Evolutionary conservation across 2,797 vertebrate species (phyloP).

Genomic region (Columba guinea): DNA sequence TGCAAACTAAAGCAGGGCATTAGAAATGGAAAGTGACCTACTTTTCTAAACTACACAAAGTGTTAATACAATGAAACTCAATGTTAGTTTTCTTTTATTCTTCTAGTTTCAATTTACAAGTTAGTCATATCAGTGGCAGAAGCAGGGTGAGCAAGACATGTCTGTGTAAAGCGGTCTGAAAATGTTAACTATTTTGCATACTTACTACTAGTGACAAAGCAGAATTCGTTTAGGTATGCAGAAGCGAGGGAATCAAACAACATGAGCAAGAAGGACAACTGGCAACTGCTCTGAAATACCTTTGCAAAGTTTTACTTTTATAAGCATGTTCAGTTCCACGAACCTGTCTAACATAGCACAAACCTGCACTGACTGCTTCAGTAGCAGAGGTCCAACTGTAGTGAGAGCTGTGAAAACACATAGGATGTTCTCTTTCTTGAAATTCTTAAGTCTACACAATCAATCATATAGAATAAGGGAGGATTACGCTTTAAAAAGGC

Average conservation of each 20-base stretch:
- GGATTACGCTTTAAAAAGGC: neutral
- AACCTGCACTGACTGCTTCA: neutral
- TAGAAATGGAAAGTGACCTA: constrained; percentile 40
- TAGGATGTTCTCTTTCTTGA: neutral
- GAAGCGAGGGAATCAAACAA: neutral
- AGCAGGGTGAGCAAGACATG: neutral
- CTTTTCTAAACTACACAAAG: neutral
- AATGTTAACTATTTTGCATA: neutral
- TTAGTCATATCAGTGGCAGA: neutral
- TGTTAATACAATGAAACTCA: constrained; percentile 13
- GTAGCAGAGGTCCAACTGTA: neutral
- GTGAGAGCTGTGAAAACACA: neutral
- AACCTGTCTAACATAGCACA: neutral
- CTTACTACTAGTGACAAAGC: neutral
- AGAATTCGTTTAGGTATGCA: neutral
- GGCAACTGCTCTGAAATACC: neutral
- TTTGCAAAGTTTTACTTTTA: neutral
- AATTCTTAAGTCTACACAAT: neutral
- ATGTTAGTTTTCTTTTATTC: neutral
- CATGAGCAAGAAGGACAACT: neutral
- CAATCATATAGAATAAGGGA: neutral
- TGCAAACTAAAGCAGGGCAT: neutral
- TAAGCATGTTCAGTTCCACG: neutral
- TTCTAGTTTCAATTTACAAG: constrained; percentile 25
- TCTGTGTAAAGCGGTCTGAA: neutral